These are phyloP conservation scores for Drosophila meridionalis DNA, from an alignment of 2,888 invertebrate species.

Conservation along the genomic window DNA sequence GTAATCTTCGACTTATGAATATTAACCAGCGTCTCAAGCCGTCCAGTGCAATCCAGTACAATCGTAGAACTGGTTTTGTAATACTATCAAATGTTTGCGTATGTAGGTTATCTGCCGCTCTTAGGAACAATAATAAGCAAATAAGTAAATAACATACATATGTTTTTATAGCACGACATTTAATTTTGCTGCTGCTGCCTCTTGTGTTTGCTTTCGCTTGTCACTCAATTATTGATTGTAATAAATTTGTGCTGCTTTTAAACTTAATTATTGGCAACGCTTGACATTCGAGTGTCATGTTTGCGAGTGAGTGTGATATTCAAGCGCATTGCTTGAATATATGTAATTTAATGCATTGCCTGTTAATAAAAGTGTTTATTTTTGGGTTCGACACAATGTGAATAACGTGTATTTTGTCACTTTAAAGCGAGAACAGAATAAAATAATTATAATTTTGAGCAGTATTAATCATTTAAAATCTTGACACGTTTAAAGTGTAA, in stretches of 20 bases:
- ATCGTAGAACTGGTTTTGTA: slow-evolving; percentile 13
- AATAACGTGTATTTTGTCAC: slow-evolving; percentile 42
- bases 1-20: slow-evolving; percentile 61
- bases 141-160: background rate
- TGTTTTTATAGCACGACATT: slow-evolving; percentile 11
- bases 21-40: slow-evolving; percentile 46
- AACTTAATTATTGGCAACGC: slow-evolving; percentile 25
- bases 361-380: slow-evolving; percentile 30
- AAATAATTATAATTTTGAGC: background rate
- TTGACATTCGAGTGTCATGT: slow-evolving; percentile 15
- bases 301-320: slow-evolving; percentile 4
- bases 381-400: slow-evolving; percentile 33
- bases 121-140: background rate
- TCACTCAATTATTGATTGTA: slow-evolving; percentile 53
- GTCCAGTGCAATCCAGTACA: background rate
- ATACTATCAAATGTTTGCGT: background rate
- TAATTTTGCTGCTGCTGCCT: slow-evolving; percentile 7
- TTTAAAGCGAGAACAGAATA: background rate
- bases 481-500: slow-evolving; percentile 5
- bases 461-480: slow-evolving; percentile 8
- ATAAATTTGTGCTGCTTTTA: slow-evolving; percentile 37
- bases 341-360: slow-evolving; percentile 38
- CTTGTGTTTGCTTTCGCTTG: slow-evolving; percentile 14
- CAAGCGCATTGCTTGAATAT: slow-evolving; percentile 28
- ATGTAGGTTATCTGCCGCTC: slow-evolving; percentile 26